A percentile compares a stretch with the other conserved stretches of the same genome.
These are phyloP conservation scores for Mormyrus proboscirostris DNA, from an alignment of 2,797 vertebrate genomes.

Conservation along the genomic window DNA sequence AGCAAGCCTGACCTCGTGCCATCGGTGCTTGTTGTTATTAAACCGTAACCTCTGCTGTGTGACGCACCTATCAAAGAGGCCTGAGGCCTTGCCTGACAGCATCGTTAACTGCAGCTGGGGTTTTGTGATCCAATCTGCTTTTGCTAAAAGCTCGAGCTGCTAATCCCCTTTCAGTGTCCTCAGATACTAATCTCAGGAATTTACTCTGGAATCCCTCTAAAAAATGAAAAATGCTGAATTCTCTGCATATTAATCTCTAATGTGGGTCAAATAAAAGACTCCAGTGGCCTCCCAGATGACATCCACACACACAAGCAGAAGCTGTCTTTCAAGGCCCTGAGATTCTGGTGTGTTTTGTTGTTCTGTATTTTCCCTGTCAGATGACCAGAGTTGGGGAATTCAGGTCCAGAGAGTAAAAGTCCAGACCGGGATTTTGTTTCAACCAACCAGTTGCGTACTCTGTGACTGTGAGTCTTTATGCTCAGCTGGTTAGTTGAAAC, in stretches of 20 bases:
- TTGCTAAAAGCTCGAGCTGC: not conserved
- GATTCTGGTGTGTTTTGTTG: not conserved
- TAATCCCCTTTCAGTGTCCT: not conserved
- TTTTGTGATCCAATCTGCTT: slow-evolving; percentile 7
- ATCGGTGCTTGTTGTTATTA: not conserved
- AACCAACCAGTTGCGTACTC: not conserved
- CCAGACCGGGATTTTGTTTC: not conserved
- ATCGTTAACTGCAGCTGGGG: not conserved
- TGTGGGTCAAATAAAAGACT: not conserved
- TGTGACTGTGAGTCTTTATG: not conserved
- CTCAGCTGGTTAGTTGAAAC: not conserved
- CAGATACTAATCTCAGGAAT: not conserved
- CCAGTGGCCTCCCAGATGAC: not conserved
- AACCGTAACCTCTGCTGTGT: not conserved
- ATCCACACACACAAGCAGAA: not conserved
- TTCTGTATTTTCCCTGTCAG: not conserved
- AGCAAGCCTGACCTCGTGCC: not conserved
- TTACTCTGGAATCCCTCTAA: not conserved
- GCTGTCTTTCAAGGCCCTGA: not conserved
- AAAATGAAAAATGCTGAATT: not conserved
- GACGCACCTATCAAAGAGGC: not conserved
- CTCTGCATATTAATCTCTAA: not conserved
- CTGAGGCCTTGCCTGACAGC: not conserved
- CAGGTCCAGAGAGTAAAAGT: not conserved
- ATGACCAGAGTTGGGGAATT: not conserved